A percentile compares a stretch with the other conserved stretches of the same genome.
These are phyloP conservation scores for Periophthalmodon schlosseri DNA, from an alignment of 2,113 vertebrate genomes.

Conservation along the genomic window DNA sequence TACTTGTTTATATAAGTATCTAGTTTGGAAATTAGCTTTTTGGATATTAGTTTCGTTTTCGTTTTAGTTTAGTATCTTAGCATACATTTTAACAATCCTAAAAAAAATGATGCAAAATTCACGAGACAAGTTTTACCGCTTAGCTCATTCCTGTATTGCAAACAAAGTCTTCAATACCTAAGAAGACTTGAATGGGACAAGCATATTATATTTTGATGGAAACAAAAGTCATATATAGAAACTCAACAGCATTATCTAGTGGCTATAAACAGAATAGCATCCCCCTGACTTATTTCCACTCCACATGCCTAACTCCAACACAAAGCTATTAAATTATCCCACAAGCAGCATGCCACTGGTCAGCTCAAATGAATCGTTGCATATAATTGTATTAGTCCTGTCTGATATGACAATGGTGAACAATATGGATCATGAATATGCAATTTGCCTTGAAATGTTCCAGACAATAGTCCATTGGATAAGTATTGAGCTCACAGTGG, in stretches of 20 bases:
- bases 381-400: slow-evolving; percentile 21
- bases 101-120: too few relatives aligned
- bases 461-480: slow-evolving; percentile 44
- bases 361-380: neutral
- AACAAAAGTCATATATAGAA: slow-evolving; percentile 25
- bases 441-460: slow-evolving; percentile 26
- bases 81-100: too few relatives aligned
- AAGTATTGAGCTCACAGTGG: slow-evolving; percentile 35
- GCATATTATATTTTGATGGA: neutral
- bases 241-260: slow-evolving; percentile 75
- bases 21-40: too few relatives aligned
- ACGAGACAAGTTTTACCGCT: too few relatives aligned
- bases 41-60: too few relatives aligned
- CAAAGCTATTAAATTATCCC: neutral
- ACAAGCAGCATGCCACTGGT: neutral
- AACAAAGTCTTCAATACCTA: neutral
- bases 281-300: slow-evolving; percentile 2
- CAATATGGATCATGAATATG: slow-evolving; percentile 31
- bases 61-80: too few relatives aligned
- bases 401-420: slow-evolving; percentile 5
- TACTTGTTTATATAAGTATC: too few relatives aligned
- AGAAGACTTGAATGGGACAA: neutral
- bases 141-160: neutral
- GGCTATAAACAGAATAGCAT: slow-evolving; percentile 53
- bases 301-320: neutral